phyloP scores from a whole-genome alignment of 2,797 vertebrate genomes.

The Apodemus agrarius region DNA sequence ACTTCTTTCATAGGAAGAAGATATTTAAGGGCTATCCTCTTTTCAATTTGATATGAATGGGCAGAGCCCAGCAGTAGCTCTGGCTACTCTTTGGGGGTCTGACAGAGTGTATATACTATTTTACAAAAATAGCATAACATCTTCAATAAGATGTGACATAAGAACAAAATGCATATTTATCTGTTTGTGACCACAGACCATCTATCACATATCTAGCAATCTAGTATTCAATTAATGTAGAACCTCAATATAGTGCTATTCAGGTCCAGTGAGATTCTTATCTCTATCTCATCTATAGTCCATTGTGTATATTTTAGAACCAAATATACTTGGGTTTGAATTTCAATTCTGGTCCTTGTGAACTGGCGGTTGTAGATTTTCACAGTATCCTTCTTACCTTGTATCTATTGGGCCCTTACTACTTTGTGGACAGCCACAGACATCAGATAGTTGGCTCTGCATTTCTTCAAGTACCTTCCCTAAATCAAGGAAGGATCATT shows the following conservation, averaged over 20 bases:
- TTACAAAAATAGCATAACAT: background rate
- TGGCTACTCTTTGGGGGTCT: fast-evolving
- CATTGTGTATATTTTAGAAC: background rate
- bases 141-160: background rate
- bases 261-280: background rate
- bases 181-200: too few species aligned
- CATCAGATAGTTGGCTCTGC: background rate
- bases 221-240: background rate
- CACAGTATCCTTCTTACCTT: background rate
- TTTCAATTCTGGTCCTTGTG: background rate
- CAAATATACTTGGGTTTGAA: background rate
- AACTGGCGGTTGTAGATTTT: background rate
- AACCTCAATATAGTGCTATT: background rate
- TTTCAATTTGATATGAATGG: background rate
- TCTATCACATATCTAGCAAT: background rate
- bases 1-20: background rate
- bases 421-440: background rate
- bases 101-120: background rate
- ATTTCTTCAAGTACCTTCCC: background rate
- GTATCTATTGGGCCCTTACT: background rate
- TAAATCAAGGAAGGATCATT: background rate
- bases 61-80: background rate
- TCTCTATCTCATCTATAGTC: background rate
- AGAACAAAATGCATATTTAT: background rate
- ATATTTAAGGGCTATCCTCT: background rate